Evolutionary conservation across 2,888 invertebrate genomes (phyloP), one percentile per base, ranked within the genome.

Genomic region (Leucoma salicis): DNA sequence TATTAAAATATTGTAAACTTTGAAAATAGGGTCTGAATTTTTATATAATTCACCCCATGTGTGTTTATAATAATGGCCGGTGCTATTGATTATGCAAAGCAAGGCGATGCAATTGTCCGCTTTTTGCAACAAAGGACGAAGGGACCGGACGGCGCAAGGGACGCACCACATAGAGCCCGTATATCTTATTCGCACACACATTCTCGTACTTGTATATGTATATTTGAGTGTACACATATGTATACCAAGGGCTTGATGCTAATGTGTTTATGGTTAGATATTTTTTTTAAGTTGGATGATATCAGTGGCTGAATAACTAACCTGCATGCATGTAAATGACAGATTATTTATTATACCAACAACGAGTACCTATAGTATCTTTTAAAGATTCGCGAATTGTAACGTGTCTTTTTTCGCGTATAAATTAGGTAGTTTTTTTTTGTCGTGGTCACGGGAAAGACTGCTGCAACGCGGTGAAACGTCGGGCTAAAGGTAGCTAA

Each of bases 81-180:
- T 66, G 63, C 73, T 78, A 82, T 84, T 79, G 86, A 85, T 86
- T 86, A 86, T 85, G 87, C 85, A 85, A 82, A 82, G 74, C 73
- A 70, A 63, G 61, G 64, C 70, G 70, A 76, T 85, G 84, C 84
- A 83, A 77, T 79, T 78, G 81, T 76, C 77, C 78, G 74, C 71
- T 78, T 82, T 85, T 84, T 81, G 80, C 69, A 60, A 63, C 53
- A 70, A 72, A 73, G 78, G 76, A 67, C 48, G 63, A 66, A 69
- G 63, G 74, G 70, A 66, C 61, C 66, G 70, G 74, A 66, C 73
- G 73, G 66, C 71, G 58, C 62, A 69, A 60, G 69, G 78, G 78
- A 72, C 63, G 56, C 7, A 29, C 54, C 60, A 49, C 60, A 47
- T 51, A 60, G 51, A 56, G 39, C 55, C 54, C 52, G 52, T 59